Percentiles rank a stretch among this genome's conserved stretches.
Evolutionary conservation across 2,888 invertebrate genomes (phyloP).

Genomic region (Anarsia innoxiella): DNA sequence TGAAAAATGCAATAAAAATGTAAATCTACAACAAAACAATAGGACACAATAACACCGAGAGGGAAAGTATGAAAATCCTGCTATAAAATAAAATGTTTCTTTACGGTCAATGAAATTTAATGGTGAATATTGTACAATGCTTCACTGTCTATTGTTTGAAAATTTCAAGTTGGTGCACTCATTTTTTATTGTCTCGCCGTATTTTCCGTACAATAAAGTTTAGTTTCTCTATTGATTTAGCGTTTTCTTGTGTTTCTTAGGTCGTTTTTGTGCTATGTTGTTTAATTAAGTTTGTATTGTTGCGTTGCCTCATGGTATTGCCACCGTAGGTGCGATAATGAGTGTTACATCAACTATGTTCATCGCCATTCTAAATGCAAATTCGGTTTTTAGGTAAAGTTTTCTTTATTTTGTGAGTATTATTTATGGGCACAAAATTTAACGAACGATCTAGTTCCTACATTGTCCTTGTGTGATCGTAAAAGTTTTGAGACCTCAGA

Average conservation of each 20-base stretch:
- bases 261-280: constrained; percentile 8
- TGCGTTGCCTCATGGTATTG: constrained; percentile 12
- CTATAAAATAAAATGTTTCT: constrained; percentile 5
- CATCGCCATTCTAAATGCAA: not conserved
- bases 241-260: not conserved
- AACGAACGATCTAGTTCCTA: no score
- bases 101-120: constrained; percentile 14
- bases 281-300: constrained; percentile 14
- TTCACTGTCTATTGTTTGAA: constrained; percentile 13
- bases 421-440: not conserved
- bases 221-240: not conserved
- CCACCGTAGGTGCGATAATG: constrained; percentile 8
- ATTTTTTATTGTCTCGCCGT: constrained; percentile 5
- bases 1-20: no score
- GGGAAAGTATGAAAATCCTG: constrained; percentile 7
- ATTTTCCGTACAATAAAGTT: constrained; percentile 3
- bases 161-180: not conserved
- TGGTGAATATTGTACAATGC: constrained; percentile 10
- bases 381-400: not conserved
- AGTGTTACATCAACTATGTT: not conserved
- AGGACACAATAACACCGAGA: not conserved
- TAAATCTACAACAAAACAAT: not conserved
- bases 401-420: not conserved
- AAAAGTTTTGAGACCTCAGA: no score
- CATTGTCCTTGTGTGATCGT: no score